phyloP scores from a whole-genome alignment of 2,113 vertebrate genomes.

The Tonatia bakeri region DNA sequence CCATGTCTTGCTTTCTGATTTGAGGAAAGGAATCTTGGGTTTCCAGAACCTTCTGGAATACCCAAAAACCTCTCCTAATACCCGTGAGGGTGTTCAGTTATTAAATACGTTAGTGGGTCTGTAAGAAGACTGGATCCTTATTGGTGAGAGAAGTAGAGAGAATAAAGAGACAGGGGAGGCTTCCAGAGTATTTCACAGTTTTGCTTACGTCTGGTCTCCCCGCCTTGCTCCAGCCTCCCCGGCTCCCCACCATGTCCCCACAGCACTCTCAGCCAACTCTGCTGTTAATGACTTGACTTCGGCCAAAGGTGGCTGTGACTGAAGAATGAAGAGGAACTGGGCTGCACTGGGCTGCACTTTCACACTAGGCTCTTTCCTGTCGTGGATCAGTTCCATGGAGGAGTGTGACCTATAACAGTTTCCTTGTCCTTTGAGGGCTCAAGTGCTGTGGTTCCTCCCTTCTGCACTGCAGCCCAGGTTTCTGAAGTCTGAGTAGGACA shows the following conservation, averaged over 20 bases:
- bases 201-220: background rate
- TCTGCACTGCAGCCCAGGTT: background rate
- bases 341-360: background rate
- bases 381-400: background rate
- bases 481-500: conserved; percentile 13
- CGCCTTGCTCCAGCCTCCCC: background rate
- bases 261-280: background rate
- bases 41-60: conserved; percentile 28
- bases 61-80: background rate
- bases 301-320: background rate
- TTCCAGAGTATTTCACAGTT: background rate
- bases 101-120: background rate
- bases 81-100: background rate
- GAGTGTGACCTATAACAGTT: background rate
- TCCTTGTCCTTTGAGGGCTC: background rate
- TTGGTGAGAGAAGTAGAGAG: background rate
- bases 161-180: background rate
- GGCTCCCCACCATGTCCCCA: background rate
- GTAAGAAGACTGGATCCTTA: background rate
- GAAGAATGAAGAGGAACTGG: background rate
- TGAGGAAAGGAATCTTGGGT: background rate
- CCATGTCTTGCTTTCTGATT: background rate
- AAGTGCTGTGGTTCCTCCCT: background rate
- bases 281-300: background rate
- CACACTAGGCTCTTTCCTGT: conserved; percentile 3